Evolutionary conservation across 1,140 invertebrate species (phyloP).

Genomic region (Bombus superbus): DNA sequence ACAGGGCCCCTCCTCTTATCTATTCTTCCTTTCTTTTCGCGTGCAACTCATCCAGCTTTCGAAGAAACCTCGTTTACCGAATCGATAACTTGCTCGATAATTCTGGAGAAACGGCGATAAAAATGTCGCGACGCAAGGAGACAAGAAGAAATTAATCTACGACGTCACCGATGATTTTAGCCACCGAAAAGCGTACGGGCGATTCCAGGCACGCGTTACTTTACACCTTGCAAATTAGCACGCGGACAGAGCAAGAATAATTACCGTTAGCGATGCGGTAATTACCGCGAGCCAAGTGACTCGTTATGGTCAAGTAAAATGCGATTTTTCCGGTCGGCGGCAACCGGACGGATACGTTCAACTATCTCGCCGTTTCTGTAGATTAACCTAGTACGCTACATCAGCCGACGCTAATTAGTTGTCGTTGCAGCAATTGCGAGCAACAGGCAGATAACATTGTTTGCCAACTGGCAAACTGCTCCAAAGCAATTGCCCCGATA

Average conservation of each 20-base stretch:
- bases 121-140: background rate
- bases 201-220: background rate
- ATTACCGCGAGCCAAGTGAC: slow-evolving; percentile 40
- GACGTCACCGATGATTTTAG: background rate
- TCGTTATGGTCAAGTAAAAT: slow-evolving; percentile 32
- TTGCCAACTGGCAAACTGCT: background rate
- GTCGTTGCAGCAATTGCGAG: slow-evolving; percentile 20
- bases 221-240: slow-evolving; percentile 20
- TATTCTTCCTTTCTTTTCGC: background rate
- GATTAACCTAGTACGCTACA: slow-evolving; percentile 25
- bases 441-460: slow-evolving; percentile 35
- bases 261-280: slow-evolving; percentile 38
- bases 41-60: background rate
- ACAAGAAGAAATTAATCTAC: background rate
- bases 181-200: background rate
- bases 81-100: background rate
- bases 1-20: background rate
- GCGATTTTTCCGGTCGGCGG: slow-evolving; percentile 12
- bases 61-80: background rate
- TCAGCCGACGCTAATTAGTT: slow-evolving; percentile 31
- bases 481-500: background rate
- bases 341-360: background rate
- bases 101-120: background rate
- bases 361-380: background rate
- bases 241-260: slow-evolving; percentile 9